Evolutionary conservation across 2,113 vertebrate species (phyloP).

Genomic region (Scomber japonicus): DNA sequence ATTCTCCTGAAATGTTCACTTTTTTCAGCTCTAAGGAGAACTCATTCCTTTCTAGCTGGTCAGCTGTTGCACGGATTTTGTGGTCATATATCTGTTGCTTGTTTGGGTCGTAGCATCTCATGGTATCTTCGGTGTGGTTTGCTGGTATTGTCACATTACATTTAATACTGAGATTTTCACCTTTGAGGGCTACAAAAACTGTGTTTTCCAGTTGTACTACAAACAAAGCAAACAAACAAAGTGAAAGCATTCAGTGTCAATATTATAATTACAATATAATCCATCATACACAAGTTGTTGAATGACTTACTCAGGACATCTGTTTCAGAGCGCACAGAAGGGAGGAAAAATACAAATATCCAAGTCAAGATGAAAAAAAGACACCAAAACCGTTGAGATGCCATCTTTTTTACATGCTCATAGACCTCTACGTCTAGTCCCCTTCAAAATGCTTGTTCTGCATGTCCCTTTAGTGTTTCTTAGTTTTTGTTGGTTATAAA

Average conservation of each 20-base stretch:
- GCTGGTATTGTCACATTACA: background rate
- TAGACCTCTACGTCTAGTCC: background rate
- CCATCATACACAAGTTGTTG: no score
- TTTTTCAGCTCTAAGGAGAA: background rate
- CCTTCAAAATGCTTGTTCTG: background rate
- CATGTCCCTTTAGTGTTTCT: background rate
- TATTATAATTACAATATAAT: no score
- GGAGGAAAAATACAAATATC: constrained; percentile 41
- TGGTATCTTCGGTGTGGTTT: background rate
- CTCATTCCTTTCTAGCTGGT: fast-evolving
- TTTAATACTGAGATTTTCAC: background rate
- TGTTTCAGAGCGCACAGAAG: background rate
- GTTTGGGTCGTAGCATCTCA: constrained; percentile 16
- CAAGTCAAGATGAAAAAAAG: constrained; percentile 20
- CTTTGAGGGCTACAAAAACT: constrained; percentile 64
- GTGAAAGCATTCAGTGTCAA: no score
- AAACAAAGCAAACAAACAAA: no score
- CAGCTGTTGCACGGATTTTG: fast-evolving
- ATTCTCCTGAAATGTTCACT: constrained; percentile 59
- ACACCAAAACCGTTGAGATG: background rate
- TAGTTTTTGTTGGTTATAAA: constrained; percentile 7
- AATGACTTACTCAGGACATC: constrained; percentile 41
- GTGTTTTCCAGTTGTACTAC: background rate
- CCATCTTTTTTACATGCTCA: constrained; percentile 30
- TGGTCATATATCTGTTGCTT: fast-evolving